Percentiles rank a stretch among this genome's conserved stretches.
Evolutionary conservation across 2,888 invertebrate genomes (phyloP).

Genomic region (Ectropis crepuscularia): DNA sequence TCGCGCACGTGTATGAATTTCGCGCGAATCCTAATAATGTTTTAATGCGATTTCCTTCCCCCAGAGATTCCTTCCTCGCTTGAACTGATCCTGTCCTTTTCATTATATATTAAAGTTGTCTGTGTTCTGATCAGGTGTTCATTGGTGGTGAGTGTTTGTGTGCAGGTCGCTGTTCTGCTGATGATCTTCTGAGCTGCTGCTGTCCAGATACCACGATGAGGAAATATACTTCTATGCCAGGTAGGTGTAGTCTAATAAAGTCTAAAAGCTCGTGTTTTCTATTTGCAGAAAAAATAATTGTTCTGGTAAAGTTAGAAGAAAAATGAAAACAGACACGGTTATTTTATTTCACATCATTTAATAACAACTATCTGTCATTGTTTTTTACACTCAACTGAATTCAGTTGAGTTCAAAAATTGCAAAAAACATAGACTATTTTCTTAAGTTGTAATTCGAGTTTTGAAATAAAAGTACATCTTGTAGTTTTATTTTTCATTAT

Average conservation of each 20-base stretch:
- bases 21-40: conserved; percentile 60
- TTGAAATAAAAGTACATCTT: too few species aligned
- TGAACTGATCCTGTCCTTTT: conserved; percentile 23
- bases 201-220: conserved; percentile 59
- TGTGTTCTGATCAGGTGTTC: conserved; percentile 65
- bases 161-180: conserved; percentile 65
- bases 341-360: too few species aligned
- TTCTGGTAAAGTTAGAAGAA: too few species aligned
- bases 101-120: conserved; percentile 42
- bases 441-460: too few species aligned
- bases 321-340: too few species aligned
- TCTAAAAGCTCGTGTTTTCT: background rate
- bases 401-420: too few species aligned
- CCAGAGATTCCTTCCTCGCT: conserved; percentile 26
- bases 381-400: too few species aligned
- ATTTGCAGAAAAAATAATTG: too few species aligned
- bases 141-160: conserved; percentile 69
- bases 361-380: too few species aligned
- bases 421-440: too few species aligned
- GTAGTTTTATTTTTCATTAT: too few species aligned
- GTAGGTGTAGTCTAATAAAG: conserved; percentile 50
- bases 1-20: conserved; percentile 67
- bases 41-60: conserved; percentile 44
- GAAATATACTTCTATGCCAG: conserved; percentile 73
- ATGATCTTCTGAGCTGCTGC: conserved; percentile 60